Conservation (phyloP, 64 coral and sea anemone species). For the Porites australiensis region DNA sequence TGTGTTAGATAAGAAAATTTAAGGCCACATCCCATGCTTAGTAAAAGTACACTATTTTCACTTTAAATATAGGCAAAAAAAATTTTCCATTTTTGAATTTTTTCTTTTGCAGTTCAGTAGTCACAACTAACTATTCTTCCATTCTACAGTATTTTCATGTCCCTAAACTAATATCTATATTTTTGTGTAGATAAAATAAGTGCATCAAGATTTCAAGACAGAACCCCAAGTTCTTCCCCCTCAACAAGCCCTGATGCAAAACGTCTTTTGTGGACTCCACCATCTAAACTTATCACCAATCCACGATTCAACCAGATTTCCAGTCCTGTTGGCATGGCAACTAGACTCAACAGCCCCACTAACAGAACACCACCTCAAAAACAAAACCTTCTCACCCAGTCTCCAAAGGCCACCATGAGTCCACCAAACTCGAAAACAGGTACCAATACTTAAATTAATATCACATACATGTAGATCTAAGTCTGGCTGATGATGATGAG, state of each 20-base stretch:
- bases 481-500: too few relatives aligned
- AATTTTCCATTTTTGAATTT: too few relatives aligned
- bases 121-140: not conserved
- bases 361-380: slow-evolving; percentile 20
- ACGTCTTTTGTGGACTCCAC: not conserved
- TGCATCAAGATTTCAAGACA: slow-evolving; percentile 17
- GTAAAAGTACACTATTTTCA: too few relatives aligned
- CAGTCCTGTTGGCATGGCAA: slow-evolving; percentile 46
- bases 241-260: not conserved
- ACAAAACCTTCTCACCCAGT: not conserved
- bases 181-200: not conserved
- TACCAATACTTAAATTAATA: not conserved
- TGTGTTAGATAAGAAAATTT: too few relatives aligned
- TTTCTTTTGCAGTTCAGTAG: too few relatives aligned
- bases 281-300: slow-evolving; percentile 53
- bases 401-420: not conserved
- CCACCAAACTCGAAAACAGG: slow-evolving; percentile 20
- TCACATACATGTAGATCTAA: too few relatives aligned
- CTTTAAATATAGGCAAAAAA: too few relatives aligned
- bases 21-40: too few relatives aligned
- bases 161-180: not conserved
- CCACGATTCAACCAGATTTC: slow-evolving; percentile 57
- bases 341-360: not conserved
- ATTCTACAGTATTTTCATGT: not conserved
- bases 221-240: slow-evolving; percentile 33